Base-by-base conservation (phyloP, 2,888 invertebrate species). In the Drosophila mimetica region DNA sequence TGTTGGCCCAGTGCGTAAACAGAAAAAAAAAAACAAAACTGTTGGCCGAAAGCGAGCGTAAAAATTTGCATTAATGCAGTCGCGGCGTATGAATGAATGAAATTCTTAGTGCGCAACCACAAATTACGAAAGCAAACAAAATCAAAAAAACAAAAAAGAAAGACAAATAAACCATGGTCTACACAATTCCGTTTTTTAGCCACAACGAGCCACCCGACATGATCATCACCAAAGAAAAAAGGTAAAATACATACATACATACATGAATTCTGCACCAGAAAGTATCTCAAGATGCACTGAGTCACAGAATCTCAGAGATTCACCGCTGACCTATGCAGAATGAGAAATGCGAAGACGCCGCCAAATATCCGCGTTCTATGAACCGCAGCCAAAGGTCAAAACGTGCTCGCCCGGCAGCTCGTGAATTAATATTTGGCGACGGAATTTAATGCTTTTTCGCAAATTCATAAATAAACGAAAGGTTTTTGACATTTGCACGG, bases 121-220 rank as follows among this genome's bases (percentile, higher is more conserved):
- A 74, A 71, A 74, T 88, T 82, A 77, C 58, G 69, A 82, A 85
- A 77, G 76, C 71, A 75, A 78, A 79, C 71, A 84, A 73, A 25
- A 25, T 25, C n/a, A 66, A 74, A 71, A 22, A 48, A 20, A 18
- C 41, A 47, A 32, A 7, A 54, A 48, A 74, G 47, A 34, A 39
- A 16, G 14, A 44, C 14, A 44, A 44, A 44, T 25, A 25, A 61
- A 73, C 64, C 74, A 91, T 91, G 91, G 92, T 91, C 46, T 91
- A 91, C 78, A 87, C 89, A 61, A 91, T 90, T 71, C 87, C 91
- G 52, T 88, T 90, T 52, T 91, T 90, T 77, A 87, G 86, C 14
- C 71, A 65, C 39, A 86, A 87, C 32, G 89, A 90, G 22, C 91
- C 92, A 39, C 91, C 91, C 71, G 92, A 91, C 79, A 91, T 91